A percentile compares a stretch with the other conserved stretches of the same genome.
Conservation (phyloP, 2,888 invertebrate species). For the Melieria crassipennis region DNA sequence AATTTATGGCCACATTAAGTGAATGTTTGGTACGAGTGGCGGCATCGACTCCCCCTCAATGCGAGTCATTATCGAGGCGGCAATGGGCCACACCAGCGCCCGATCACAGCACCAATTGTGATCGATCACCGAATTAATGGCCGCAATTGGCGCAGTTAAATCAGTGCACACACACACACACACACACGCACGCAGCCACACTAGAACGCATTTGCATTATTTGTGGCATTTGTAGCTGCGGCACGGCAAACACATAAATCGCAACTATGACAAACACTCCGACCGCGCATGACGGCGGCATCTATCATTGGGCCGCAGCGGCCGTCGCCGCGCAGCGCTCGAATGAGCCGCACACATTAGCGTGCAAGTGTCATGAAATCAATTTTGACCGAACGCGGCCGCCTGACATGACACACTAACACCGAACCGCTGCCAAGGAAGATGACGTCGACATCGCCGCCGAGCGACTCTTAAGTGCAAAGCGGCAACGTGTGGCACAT, state of each 20-base stretch:
- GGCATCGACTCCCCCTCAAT: not conserved
- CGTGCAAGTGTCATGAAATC: not conserved
- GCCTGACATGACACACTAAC: too few relatives aligned
- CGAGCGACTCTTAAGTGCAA: too few relatives aligned
- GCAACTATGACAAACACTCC: too few relatives aligned
- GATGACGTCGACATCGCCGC: too few relatives aligned
- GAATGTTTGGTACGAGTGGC: conserved; percentile 11
- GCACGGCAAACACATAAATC: not conserved
- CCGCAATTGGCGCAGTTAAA: conserved; percentile 5
- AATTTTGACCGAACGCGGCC: not conserved
- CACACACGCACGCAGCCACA: not conserved
- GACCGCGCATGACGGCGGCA: too few relatives aligned
- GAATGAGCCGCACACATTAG: too few relatives aligned
- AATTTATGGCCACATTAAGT: conserved; percentile 45
- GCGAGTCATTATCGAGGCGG: not conserved
- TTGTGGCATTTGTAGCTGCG: not conserved
- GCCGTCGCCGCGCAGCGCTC: too few relatives aligned
- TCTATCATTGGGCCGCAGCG: too few relatives aligned
- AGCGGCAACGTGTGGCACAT: too few relatives aligned
- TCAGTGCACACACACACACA: conserved; percentile 7
- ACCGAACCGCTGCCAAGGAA: too few relatives aligned
- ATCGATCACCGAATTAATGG: conserved; percentile 24
- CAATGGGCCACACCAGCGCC: conserved; percentile 17
- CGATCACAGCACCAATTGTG: conserved; percentile 9
- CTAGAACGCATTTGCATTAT: not conserved